Base-by-base conservation (phyloP, 2,888 invertebrate genomes). In the Agapostemon virescens region DNA sequence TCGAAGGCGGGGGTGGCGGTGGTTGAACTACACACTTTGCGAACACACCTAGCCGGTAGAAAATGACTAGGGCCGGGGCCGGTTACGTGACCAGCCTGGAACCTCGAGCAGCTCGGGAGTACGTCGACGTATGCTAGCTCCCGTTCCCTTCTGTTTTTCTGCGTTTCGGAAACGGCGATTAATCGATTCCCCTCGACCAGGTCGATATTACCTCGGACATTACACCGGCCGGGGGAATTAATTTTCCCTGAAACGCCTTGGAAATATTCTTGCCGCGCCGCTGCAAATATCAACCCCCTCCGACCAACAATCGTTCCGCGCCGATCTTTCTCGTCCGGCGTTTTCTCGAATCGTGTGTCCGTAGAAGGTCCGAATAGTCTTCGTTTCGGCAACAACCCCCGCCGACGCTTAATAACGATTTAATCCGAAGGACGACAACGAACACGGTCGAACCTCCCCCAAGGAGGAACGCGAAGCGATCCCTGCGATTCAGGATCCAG, bases 31-130 rank as follows among this genome's bases (percentile, higher is more conserved):
- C 30, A 61, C 30, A 75, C 75, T 75, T 75, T 72, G 70, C 81
- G 55, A 81, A 79, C 81, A 79, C 81, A 45, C 64, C 75, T 67
- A 61, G 61, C 61, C 30, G 26, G 58, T 15, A 76, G 76, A 76
- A 70, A 82, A 82, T 76, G 67, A 70, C 73, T 20, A 30, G 52
- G 68, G 55, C 71, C 42, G 38, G 30, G n/a, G 49, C 49, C 49
- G 63, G 64, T 81, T 76, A 81, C 81, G 80, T 76, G 81, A 81
- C 72, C 69, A 52, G 20, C 40, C 30, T 63, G 15, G n/a, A 61
- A 49, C 49, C 49, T n/a, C 49, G n/a, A 49, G n/a, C 49, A n/a
- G 0, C 49, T n/a, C n/a, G 3, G 11, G 49, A n/a, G n/a, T 49
- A 49, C 11, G n/a, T n/a, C 49, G n/a, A n/a, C n/a, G 49, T 49